Conservation (phyloP, 2,888 invertebrate genomes). For the Drosophila paramelanica region DNA sequence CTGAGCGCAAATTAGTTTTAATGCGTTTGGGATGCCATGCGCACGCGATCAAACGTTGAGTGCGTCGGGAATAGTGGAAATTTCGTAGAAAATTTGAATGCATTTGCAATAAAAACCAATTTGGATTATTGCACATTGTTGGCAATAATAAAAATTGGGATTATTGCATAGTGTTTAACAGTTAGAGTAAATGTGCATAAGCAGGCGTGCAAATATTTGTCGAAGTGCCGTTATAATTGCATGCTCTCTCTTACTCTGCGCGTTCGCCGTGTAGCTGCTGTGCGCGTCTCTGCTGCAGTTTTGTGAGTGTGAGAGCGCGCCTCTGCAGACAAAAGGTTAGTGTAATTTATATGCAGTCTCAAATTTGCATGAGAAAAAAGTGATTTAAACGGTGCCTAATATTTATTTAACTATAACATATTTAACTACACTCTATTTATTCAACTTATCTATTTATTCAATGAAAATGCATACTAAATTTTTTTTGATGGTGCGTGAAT, state of each 20-base stretch:
- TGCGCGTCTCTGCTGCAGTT: too few species aligned
- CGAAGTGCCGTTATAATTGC: conserved; percentile 5
- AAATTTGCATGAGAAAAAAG: not conserved
- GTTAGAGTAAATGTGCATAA: not conserved
- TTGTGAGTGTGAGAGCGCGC: not conserved
- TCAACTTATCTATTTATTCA: too few species aligned
- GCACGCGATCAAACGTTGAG: not conserved
- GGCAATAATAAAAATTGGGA: conserved; percentile 5
- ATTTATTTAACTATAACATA: not conserved
- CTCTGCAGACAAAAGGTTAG: too few species aligned
- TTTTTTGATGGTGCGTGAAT: not conserved
- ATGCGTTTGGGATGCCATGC: not conserved
- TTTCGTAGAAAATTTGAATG: not conserved
- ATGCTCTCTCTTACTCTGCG: not conserved
- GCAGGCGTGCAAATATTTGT: not conserved
- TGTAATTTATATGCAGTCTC: not conserved
- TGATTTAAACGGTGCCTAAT: too few species aligned
- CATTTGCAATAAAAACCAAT: conserved; percentile 29
- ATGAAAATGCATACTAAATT: too few species aligned
- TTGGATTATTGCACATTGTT: conserved; percentile 22
- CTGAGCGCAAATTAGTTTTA: conserved; percentile 5
- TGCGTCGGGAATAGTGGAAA: not conserved
- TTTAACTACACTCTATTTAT: too few species aligned
- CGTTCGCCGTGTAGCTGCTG: not conserved
- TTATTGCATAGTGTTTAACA: conserved; percentile 8